A percentile compares a stretch with the other conserved stretches of the same genome.
Evolutionary conservation across 1,140 invertebrate genomes (phyloP).

Genomic region (Pseudomyrmex dendroicus): DNA sequence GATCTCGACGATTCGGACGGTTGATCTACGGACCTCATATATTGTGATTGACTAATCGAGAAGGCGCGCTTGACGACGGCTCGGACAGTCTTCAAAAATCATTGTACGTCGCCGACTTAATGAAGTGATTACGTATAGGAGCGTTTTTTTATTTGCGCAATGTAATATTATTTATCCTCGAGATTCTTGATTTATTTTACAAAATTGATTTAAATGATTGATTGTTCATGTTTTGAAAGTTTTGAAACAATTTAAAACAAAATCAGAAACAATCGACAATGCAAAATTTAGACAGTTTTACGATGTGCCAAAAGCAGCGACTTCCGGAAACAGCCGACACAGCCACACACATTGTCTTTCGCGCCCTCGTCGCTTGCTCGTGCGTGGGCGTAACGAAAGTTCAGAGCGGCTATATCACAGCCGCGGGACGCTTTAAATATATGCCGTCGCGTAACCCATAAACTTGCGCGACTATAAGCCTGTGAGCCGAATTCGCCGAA

Average conservation of each 20-base stretch:
- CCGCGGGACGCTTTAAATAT: constrained; percentile 69
- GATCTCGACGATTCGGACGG: constrained; percentile 63
- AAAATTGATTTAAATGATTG: neutral
- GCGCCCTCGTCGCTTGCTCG: constrained; percentile 40
- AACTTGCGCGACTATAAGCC: constrained; percentile 66
- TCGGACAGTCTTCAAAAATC: constrained; percentile 42
- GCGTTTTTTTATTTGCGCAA: constrained; percentile 24
- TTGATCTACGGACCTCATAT: constrained; percentile 64
- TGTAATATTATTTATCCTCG: constrained; percentile 32
- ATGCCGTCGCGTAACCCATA: constrained; percentile 73
- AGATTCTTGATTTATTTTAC: neutral
- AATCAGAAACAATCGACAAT: neutral
- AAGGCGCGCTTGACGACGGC: constrained; percentile 53
- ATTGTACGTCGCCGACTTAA: neutral
- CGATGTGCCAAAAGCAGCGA: constrained; percentile 42
- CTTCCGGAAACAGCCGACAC: constrained; percentile 68
- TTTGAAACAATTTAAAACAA: neutral
- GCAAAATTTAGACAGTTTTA: constrained; percentile 43
- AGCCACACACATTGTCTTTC: constrained; percentile 65
- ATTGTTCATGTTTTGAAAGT: neutral
- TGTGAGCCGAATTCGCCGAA: constrained; percentile 70
- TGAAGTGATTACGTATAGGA: neutral
- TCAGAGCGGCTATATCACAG: constrained; percentile 66
- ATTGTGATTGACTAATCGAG: constrained; percentile 72
- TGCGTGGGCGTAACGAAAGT: constrained; percentile 72